Evolutionary conservation across 2,888 invertebrate genomes (phyloP), one percentile per base, ranked within the genome.

Genomic region (Sinotaia quadrata): DNA sequence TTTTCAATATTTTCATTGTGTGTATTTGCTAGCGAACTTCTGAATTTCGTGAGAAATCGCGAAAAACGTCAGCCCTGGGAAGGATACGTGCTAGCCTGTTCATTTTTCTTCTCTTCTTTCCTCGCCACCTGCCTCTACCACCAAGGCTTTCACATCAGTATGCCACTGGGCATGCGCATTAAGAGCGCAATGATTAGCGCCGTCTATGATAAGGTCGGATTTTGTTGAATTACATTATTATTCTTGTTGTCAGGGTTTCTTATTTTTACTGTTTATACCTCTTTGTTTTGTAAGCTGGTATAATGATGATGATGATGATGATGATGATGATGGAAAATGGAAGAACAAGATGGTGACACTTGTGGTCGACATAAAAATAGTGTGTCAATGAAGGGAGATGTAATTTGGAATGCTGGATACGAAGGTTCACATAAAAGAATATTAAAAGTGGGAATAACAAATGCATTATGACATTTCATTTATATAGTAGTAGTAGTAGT

Each of bases 131-230:
- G 33, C 57, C 33, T 57, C 34, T 31, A 34, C 34, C 29, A 57
- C 34, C 57, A 57, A n/a, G n/a, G 34, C n/a, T n/a, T 21, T 33
- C 57, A 57, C 34, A 57, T 18, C 31, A 34, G 33, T n/a, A 31
- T 57, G 57, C 57, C 57, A 34, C 57, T 57, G 57, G 57, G 57
- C 57, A 57, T 57, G 57, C 57, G 57, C 33, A 31, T 57, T 36
- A 57, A 57, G 34, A 34, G 34, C 33, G 24, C 33, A 33, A 57
- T 57, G 15, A 57, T 57, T 21, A 57, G 34, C 33, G 57, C 57
- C 29, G 57, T 57, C 33, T 57, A 57, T 34, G 34, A 34, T n/a
- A 57, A 57, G 33, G 57, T 57, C 2, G 36, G 57, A 8, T n/a
- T n/a, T n/a, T n/a, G n/a, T n/a, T n/a, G n/a, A n/a, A n/a, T n/a